phyloP scores from a whole-genome alignment of 2,113 vertebrate genomes.

The Hydrochoerus hydrochaeris region DNA sequence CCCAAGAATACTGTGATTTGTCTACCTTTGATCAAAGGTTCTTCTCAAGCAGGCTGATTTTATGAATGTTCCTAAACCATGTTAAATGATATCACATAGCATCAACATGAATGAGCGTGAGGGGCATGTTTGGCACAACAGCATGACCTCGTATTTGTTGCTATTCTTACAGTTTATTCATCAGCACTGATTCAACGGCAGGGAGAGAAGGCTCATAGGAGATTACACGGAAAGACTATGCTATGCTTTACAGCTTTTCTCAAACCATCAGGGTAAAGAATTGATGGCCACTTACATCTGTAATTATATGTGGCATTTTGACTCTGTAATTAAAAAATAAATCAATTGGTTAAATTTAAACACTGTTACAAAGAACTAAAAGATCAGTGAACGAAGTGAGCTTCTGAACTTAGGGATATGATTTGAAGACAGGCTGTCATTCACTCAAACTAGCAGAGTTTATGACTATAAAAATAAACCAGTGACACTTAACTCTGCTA shows the following conservation, averaged over 20 bases:
- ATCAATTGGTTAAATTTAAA: constrained; percentile 77
- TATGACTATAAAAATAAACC: constrained; percentile 64
- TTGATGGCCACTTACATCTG: constrained; percentile 54
- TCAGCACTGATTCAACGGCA: constrained; percentile 55
- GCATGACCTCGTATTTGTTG: constrained; percentile 57
- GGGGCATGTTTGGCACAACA: constrained; percentile 19
- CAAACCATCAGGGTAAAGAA: constrained; percentile 70
- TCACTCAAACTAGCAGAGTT: constrained; percentile 51
- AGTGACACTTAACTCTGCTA: constrained; percentile 39
- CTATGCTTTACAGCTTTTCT: constrained; percentile 63
- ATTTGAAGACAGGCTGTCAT: constrained; percentile 59
- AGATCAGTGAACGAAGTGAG: constrained; percentile 65
- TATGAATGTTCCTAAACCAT: constrained; percentile 60
- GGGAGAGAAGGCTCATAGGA: constrained; percentile 48
- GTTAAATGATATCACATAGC: constrained; percentile 58
- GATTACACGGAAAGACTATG: constrained; percentile 53
- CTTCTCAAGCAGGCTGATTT: constrained; percentile 56
- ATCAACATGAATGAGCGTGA: constrained; percentile 29
- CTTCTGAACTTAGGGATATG: constrained; percentile 59
- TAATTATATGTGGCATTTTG: constrained; percentile 74
- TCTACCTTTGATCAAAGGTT: constrained; percentile 57
- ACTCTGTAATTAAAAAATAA: constrained; percentile 78
- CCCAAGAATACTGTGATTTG: constrained; percentile 2
- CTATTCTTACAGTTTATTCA: constrained; percentile 69
- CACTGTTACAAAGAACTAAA: constrained; percentile 53